A percentile compares a stretch with the other conserved stretches of the same genome.
These are phyloP conservation scores for Carcina quercana DNA, from an alignment of 2,888 invertebrate species.

Conservation along the genomic window DNA sequence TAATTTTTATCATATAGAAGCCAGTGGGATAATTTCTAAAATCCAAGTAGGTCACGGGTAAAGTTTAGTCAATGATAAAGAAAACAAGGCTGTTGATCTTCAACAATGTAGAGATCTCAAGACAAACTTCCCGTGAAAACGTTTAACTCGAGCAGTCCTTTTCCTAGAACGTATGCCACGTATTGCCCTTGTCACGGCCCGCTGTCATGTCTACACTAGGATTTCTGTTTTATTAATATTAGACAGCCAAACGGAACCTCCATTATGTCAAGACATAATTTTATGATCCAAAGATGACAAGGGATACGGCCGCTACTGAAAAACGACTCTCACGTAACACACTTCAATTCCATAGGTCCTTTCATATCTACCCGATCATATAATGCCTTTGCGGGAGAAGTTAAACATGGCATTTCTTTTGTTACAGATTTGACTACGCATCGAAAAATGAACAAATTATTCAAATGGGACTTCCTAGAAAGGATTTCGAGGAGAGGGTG, in stretches of 20 bases:
- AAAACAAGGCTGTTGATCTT: not conserved
- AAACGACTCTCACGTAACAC: not conserved
- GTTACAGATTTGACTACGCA: constrained; percentile 46
- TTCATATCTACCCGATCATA: constrained; percentile 21
- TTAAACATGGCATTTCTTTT: constrained; percentile 32
- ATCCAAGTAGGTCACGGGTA: too few species aligned
- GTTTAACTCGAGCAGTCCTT: not conserved
- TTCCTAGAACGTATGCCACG: not conserved
- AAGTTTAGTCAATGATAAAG: too few species aligned
- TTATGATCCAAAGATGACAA: not conserved
- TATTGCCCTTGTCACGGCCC: not conserved
- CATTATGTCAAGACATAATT: constrained; percentile 3
- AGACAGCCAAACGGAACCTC: not conserved
- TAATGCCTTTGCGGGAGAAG: too few species aligned
- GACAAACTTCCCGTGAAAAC: not conserved
- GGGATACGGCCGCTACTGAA: not conserved
- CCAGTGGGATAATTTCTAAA: too few species aligned
- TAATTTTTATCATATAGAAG: too few species aligned
- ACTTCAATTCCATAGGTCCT: constrained; percentile 15
- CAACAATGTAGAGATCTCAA: not conserved
- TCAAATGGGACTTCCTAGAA: constrained; percentile 43
- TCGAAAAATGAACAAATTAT: constrained; percentile 48
- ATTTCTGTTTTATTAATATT: constrained; percentile 5
- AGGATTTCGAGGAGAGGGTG: constrained; percentile 44
- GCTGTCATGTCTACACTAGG: constrained; percentile 1